phyloP scores from a whole-genome alignment of 2,888 invertebrate species.

The Ormyrus thymus region DNA sequence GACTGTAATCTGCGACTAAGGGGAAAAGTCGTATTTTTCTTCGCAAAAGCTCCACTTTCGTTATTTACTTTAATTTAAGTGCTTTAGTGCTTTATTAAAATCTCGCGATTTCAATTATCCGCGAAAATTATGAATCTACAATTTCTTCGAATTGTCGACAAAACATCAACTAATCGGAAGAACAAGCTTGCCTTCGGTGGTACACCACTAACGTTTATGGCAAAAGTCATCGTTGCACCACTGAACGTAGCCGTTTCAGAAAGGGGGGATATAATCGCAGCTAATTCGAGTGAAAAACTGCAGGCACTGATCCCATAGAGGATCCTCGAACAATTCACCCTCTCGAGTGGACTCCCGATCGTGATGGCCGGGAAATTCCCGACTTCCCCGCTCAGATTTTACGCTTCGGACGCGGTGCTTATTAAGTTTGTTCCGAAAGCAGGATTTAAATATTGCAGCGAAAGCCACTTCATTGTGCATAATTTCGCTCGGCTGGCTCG shows the following conservation, averaged over 20 bases:
- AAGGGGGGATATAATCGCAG: background rate
- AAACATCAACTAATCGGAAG: too few relatives aligned
- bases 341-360: slow-evolving; percentile 5
- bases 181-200: too few relatives aligned
- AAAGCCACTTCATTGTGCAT: slow-evolving; percentile 29
- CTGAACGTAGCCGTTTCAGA: background rate
- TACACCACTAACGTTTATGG: too few relatives aligned
- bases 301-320: slow-evolving; percentile 11
- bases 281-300: slow-evolving; percentile 24
- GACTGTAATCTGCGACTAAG: slow-evolving; percentile 1
- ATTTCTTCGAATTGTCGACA: too few relatives aligned
- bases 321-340: slow-evolving; percentile 31
- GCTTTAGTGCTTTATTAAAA: too few relatives aligned
- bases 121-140: too few relatives aligned
- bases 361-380: background rate
- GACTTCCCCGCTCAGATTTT: slow-evolving; percentile 23
- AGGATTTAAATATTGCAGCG: slow-evolving; percentile 1
- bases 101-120: too few relatives aligned
- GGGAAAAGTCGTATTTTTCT: background rate
- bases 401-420: slow-evolving; percentile 12
- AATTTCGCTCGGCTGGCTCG: background rate
- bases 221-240: too few relatives aligned
- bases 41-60: background rate
- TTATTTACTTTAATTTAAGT: too few relatives aligned
- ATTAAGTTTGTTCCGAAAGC: slow-evolving; percentile 40